Conservation (phyloP, 2,888 invertebrate genomes). For the Sclerodermus sp. region DNA sequence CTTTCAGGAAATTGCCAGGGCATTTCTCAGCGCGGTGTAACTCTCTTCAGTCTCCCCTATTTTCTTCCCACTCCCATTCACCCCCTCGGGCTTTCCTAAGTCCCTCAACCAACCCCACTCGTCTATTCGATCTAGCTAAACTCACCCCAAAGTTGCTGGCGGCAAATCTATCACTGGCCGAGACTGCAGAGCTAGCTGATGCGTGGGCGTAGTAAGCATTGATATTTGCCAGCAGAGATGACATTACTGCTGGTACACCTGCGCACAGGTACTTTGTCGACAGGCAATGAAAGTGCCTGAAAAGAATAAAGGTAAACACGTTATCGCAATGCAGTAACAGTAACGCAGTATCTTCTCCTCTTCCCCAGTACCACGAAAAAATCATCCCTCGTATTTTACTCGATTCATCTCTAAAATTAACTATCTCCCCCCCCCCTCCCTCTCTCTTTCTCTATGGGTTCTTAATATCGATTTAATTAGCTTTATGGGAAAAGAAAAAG, state of each 20-base stretch:
- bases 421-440: no score
- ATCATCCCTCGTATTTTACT: no score
- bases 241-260: conserved; percentile 99
- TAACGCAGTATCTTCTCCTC: no score
- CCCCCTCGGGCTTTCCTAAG: no score
- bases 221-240: conserved; percentile 96
- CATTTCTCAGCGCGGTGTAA: conserved; percentile 29
- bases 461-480: no score
- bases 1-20: conserved; percentile 37
- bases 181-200: conserved; percentile 95
- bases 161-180: conserved; percentile 97
- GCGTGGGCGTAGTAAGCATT: conserved; percentile 99
- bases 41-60: conserved; percentile 6
- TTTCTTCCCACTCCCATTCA: background rate
- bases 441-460: no score
- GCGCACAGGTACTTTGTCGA: conserved; percentile 98
- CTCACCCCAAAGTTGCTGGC: conserved; percentile 99
- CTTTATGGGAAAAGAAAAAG: no score
- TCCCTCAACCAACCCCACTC: background rate
- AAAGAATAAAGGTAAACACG: no score
- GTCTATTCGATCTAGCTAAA: conserved; percentile 21
- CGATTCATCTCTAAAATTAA: no score
- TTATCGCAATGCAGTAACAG: no score
- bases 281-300: conserved; percentile 97
- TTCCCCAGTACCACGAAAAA: no score